Evolutionary conservation across 2,888 invertebrate species (phyloP).

Genomic region (Corythucha ciliata): DNA sequence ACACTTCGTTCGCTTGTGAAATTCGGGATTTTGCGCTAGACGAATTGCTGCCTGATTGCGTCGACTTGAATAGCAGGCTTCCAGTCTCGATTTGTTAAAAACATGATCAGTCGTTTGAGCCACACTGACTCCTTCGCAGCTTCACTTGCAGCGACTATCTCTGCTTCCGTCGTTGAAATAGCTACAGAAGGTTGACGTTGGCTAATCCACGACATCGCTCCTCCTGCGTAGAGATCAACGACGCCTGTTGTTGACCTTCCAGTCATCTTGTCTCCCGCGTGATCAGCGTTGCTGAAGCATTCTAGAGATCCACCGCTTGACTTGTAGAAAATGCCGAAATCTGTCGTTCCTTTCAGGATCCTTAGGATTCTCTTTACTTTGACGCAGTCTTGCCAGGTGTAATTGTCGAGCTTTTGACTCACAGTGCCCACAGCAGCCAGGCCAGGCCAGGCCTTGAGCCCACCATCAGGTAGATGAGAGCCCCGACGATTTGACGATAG

Average conservation of each 20-base stretch:
- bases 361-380: slow-evolving; percentile 24
- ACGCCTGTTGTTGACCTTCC: slow-evolving; percentile 19
- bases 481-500: slow-evolving; percentile 18
- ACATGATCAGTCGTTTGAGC: no score
- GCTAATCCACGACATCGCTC: slow-evolving; percentile 16
- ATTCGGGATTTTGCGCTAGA: no score
- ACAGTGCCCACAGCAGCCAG: slow-evolving; percentile 26
- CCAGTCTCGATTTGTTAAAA: no score
- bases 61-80: no score
- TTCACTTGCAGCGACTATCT: slow-evolving; percentile 10
- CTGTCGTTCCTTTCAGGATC: slow-evolving; percentile 27
- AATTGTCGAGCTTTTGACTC: slow-evolving; percentile 20
- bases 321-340: slow-evolving; percentile 16
- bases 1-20: no score
- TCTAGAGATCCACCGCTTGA: slow-evolving; percentile 17
- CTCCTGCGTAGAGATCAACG: slow-evolving; percentile 11
- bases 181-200: slow-evolving; percentile 14
- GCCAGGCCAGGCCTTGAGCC: slow-evolving; percentile 25
- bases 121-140: slow-evolving; percentile 17
- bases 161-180: slow-evolving; percentile 18
- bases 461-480: slow-evolving; percentile 17
- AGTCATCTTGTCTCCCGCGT: slow-evolving; percentile 28
- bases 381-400: slow-evolving; percentile 9
- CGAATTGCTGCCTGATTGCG: no score
- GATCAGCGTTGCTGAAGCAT: slow-evolving; percentile 33